Evolutionary conservation across 2,113 vertebrate species (phyloP).

Genomic region (Prinia subflava): DNA sequence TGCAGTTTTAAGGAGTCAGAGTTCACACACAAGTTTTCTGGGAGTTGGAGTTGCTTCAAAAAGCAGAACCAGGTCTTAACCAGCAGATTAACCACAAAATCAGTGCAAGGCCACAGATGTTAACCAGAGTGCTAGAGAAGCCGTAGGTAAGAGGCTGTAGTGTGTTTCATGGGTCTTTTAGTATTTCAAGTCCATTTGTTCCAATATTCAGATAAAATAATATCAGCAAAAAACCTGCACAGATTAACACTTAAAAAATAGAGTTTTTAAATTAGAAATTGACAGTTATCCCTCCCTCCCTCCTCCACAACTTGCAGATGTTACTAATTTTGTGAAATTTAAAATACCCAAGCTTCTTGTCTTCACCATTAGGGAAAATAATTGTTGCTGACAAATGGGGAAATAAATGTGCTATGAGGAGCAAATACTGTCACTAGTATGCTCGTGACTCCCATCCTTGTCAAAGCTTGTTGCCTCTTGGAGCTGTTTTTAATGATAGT

Average conservation of each 20-base stretch:
- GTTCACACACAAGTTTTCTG: neutral
- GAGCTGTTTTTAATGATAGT: constrained; percentile 19
- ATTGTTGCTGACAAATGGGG: constrained; percentile 54
- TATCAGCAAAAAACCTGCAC: neutral
- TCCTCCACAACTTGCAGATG: constrained; percentile 29
- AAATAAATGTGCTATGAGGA: constrained; percentile 32
- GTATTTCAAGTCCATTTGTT: neutral
- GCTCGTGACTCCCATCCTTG: constrained; percentile 18
- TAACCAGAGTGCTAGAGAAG: neutral
- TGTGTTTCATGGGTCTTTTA: neutral
- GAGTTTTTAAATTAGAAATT: neutral
- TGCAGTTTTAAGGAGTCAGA: constrained; percentile 1
- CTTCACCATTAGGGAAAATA: constrained; percentile 55
- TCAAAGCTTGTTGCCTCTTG: constrained; percentile 47
- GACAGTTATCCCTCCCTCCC: constrained; percentile 23
- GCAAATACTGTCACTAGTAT: neutral
- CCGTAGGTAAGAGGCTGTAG: neutral
- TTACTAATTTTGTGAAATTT: constrained; percentile 31
- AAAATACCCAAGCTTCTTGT: constrained; percentile 22
- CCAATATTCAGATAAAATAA: neutral
- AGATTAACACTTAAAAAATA: neutral
- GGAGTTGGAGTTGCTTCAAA: neutral
- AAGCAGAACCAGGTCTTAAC: neutral
- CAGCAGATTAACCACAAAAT: neutral
- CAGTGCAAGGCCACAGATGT: neutral